Conservation (phyloP, 2,888 invertebrate species). For the Adelphocoris suturalis region DNA sequence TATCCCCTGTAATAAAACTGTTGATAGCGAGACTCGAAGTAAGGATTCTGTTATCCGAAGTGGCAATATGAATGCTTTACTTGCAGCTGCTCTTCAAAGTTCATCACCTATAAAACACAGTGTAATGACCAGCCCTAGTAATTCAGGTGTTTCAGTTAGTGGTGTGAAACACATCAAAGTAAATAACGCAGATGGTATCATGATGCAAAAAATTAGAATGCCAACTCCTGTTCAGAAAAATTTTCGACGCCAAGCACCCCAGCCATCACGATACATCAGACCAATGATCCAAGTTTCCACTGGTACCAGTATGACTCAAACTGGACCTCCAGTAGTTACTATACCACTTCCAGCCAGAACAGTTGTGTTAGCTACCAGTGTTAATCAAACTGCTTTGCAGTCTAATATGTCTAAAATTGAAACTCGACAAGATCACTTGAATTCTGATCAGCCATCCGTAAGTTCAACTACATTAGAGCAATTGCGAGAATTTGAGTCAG, state of each 20-base stretch:
- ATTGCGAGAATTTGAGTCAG: constrained; percentile 88
- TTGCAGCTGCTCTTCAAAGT: constrained; percentile 79
- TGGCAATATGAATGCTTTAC: constrained; percentile 79
- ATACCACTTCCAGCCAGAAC: constrained; percentile 75
- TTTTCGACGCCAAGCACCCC: constrained; percentile 79
- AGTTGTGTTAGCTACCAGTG: constrained; percentile 76
- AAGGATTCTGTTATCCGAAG: constrained; percentile 80
- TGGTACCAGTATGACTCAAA: constrained; percentile 82
- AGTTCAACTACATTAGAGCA: constrained; percentile 89
- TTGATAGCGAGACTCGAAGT: constrained; percentile 72
- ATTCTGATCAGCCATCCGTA: constrained; percentile 81
- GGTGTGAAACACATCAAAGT: constrained; percentile 78
- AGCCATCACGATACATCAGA: constrained; percentile 80
- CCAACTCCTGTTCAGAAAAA: constrained; percentile 78
- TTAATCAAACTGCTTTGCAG: constrained; percentile 72
- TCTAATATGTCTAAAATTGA: constrained; percentile 72
- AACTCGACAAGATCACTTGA: constrained; percentile 76
- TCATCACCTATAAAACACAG: constrained; percentile 72
- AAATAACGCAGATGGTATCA: constrained; percentile 79
- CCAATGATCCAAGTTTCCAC: constrained; percentile 83
- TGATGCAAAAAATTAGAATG: constrained; percentile 77
- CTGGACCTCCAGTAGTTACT: constrained; percentile 78
- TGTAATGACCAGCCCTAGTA: constrained; percentile 65
- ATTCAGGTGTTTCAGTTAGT: constrained; percentile 58
- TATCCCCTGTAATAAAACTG: constrained; percentile 61